These are phyloP conservation scores for Psammodynastes pulverulentus DNA, from an alignment of 2,113 vertebrate species.

Conservation along the genomic window DNA sequence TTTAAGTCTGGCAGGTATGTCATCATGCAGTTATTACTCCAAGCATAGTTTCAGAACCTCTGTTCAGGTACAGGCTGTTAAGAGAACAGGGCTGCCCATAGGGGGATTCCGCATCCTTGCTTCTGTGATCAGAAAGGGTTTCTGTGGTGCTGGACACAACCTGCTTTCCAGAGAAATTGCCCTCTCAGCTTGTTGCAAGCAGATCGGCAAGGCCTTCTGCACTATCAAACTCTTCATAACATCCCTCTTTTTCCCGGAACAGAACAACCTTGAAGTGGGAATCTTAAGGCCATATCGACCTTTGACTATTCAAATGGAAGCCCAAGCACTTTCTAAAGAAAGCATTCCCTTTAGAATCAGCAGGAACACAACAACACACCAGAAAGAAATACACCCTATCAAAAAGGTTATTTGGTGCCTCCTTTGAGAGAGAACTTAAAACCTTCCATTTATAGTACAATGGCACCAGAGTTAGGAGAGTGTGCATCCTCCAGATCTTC, in stretches of 20 bases:
- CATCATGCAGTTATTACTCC: too few relatives aligned
- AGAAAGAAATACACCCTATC: too few relatives aligned
- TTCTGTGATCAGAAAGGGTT: neutral
- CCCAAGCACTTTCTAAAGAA: neutral
- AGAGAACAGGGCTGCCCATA: neutral
- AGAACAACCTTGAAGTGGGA: neutral
- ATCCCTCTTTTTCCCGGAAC: neutral
- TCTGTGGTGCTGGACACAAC: neutral
- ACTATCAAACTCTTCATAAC: neutral
- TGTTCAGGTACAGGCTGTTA: too few relatives aligned
- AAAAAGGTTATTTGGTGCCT: too few relatives aligned
- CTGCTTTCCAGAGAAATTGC: neutral
- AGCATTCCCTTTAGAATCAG: neutral
- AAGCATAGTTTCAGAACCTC: too few relatives aligned
- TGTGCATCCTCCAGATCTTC: neutral
- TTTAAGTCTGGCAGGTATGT: too few relatives aligned
- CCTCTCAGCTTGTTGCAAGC: neutral
- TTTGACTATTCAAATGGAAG: too few relatives aligned
- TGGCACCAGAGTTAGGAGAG: too few relatives aligned
- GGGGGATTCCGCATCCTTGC: neutral
- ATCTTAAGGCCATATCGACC: neutral
- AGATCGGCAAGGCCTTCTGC: neutral
- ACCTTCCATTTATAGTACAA: too few relatives aligned
- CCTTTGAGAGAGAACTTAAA: too few relatives aligned
- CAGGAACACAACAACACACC: too few relatives aligned